Evolutionary conservation across 2,113 vertebrate genomes (phyloP).

Genomic region (Eurypyga helias): DNA sequence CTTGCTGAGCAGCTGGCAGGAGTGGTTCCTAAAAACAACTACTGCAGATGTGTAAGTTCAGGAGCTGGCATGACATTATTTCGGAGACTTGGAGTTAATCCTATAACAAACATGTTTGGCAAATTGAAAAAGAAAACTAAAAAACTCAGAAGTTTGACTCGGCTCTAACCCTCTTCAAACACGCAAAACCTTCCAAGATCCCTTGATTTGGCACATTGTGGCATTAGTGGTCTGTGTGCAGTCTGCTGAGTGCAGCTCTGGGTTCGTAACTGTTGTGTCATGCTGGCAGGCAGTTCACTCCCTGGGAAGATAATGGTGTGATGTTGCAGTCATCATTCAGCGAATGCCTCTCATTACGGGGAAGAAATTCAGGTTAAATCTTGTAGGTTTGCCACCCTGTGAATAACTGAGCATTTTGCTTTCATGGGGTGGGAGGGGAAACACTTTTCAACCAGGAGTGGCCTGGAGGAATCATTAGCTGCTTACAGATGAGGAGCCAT

Average conservation of each 20-base stretch:
- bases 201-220: fast-evolving
- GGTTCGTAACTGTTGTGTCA: not conserved
- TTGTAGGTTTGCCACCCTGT: not conserved
- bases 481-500: not conserved
- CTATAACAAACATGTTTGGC: not conserved
- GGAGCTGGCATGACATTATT: not conserved
- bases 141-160: not conserved
- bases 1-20: not conserved
- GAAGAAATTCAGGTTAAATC: not conserved
- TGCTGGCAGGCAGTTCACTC: not conserved
- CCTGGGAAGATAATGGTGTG: not conserved
- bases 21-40: not conserved
- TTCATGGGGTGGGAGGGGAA: not conserved
- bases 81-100: not conserved
- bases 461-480: not conserved
- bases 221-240: not conserved
- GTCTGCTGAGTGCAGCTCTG: not conserved
- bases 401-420: not conserved
- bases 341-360: fast-evolving
- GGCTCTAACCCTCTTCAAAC: not conserved
- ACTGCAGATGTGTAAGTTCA: not conserved
- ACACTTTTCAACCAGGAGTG: not conserved
- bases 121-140: not conserved
- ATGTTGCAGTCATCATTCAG: not conserved
- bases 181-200: fast-evolving